Percentiles rank a stretch among this genome's conserved stretches.
Evolutionary conservation across 30 jellyfish, hydroid and myxozoan genomes (phyloP).

Genomic region (Aurelia sp.): DNA sequence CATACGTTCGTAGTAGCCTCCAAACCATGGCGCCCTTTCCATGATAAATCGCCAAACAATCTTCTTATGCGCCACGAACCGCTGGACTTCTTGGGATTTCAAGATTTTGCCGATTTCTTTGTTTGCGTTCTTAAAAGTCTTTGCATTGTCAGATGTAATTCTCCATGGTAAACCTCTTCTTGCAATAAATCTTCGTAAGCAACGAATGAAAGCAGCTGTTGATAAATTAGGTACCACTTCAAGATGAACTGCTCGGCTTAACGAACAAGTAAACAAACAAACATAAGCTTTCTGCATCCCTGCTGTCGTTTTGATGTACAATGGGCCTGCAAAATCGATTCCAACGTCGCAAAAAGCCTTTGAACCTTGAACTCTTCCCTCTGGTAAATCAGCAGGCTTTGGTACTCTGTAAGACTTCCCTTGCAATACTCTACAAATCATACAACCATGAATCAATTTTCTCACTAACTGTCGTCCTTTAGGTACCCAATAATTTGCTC

Average conservation of each 20-base stretch:
- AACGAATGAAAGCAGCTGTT: slow-evolving; percentile 24
- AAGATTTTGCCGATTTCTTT: slow-evolving; percentile 13
- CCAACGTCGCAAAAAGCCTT: slow-evolving; percentile 23
- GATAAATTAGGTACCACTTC: slow-evolving; percentile 11
- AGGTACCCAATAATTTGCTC: slow-evolving; percentile 53
- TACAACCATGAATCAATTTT: slow-evolving; percentile 15
- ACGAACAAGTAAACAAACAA: neutral
- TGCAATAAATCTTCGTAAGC: slow-evolving; percentile 24
- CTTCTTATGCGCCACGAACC: too few species aligned
- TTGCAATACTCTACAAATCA: slow-evolving; percentile 26
- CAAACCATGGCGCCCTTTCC: too few species aligned
- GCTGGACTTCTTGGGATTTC: neutral
- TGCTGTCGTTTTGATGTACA: neutral
- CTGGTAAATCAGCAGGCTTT: slow-evolving; percentile 28
- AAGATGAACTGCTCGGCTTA: slow-evolving; percentile 20
- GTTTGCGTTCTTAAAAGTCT: too few species aligned
- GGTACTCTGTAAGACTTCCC: slow-evolving; percentile 45
- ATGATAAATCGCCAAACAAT: too few species aligned
- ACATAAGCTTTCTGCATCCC: slow-evolving; percentile 25
- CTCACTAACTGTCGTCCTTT: slow-evolving; percentile 24
- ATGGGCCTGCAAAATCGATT: slow-evolving; percentile 35
- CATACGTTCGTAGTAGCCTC: too few species aligned
- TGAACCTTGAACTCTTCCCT: slow-evolving; percentile 17
- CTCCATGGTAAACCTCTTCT: too few species aligned
- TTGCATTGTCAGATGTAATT: too few species aligned